Evolutionary conservation across 1,140 invertebrate species (phyloP).

Genomic region (Apis cerana): DNA sequence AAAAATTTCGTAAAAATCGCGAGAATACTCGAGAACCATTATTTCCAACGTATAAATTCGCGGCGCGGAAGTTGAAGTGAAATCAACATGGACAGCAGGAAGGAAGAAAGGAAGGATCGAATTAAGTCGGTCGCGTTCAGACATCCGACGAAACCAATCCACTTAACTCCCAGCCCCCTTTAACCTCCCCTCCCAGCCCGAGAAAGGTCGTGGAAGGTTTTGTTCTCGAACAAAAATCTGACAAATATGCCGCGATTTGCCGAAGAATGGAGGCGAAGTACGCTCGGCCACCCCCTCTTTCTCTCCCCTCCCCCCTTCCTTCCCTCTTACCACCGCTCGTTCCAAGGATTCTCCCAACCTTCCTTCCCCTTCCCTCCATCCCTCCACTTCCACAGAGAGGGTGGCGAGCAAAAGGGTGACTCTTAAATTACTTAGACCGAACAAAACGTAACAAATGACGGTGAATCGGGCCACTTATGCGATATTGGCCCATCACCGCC

Average conservation of each 20-base stretch:
- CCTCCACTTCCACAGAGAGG: not conserved
- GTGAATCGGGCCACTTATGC: slow-evolving; percentile 75
- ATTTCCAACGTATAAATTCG: no score
- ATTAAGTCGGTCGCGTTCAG: slow-evolving; percentile 62
- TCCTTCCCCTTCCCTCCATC: not conserved
- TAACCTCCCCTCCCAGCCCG: slow-evolving; percentile 33
- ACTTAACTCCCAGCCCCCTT: slow-evolving; percentile 68
- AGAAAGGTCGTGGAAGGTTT: slow-evolving; percentile 68
- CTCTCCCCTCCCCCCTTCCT: not conserved
- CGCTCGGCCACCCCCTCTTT: slow-evolving; percentile 33
- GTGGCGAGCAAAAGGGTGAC: slow-evolving; percentile 58
- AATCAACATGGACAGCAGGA: no score
- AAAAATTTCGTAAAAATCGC: no score
- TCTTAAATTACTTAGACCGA: slow-evolving; percentile 78
- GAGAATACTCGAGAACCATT: no score
- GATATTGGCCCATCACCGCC: slow-evolving; percentile 74
- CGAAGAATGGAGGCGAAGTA: slow-evolving; percentile 74
- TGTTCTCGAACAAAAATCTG: slow-evolving; percentile 80
- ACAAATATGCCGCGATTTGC: slow-evolving; percentile 81
- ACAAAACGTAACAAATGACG: slow-evolving; percentile 79
- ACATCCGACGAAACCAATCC: slow-evolving; percentile 77
- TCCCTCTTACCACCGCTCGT: not conserved
- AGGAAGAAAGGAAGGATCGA: slow-evolving; percentile 14
- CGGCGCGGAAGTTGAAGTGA: no score
- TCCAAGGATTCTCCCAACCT: slow-evolving; percentile 21